Base-by-base conservation (phyloP, 2,888 invertebrate species). In the Cosmia trapezina region DNA sequence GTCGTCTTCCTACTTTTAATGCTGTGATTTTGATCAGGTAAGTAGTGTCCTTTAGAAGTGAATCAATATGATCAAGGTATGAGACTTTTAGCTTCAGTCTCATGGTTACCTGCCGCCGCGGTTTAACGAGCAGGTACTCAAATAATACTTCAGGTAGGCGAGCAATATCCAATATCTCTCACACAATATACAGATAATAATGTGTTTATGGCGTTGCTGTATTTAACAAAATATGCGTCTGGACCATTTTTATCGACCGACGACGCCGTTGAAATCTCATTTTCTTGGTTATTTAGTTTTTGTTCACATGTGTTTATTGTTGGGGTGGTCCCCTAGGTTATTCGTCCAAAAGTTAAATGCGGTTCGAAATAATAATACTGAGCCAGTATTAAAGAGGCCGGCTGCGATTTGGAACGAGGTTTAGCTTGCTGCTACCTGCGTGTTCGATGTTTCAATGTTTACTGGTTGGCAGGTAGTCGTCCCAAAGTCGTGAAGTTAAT, bases 381-480 rank as follows among this genome's bases (percentile, higher is more conserved):
- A 67, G 56, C 53, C 19, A 33, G 63, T 59, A 76, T 63, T 60
- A 78, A 79, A 76, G 72, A 72, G 69, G 61, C 64, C 60, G 37
- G 66, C 56, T 75, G 68, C 70, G 71, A 75, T 78, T 76, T 51
- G 62, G 60, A 73, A 77, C 62, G 62, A 75, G 76, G 72, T 73
- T 79, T 76, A 17, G 78, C 47, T 75, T 63, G 81, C 75, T 78
- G 79, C 79, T 87, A 87, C 86, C 87, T 87, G 86, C 83, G 73
- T 76, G 79, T 76, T 76, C 73, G 79, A 81, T 78, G 78, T 78
- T 84, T 76, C 81, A 80, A 78, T 76, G 76, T 78, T 83, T 76
- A 83, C 64, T 59, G 28, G 28, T 28, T 28, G 84, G 89, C 93
- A 93, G 93, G 93, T 93, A 93, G 91, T 83, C 89, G 90, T 88